Evolutionary conservation across 2,113 vertebrate species (phyloP).

Genomic region (Catagonus wagneri): DNA sequence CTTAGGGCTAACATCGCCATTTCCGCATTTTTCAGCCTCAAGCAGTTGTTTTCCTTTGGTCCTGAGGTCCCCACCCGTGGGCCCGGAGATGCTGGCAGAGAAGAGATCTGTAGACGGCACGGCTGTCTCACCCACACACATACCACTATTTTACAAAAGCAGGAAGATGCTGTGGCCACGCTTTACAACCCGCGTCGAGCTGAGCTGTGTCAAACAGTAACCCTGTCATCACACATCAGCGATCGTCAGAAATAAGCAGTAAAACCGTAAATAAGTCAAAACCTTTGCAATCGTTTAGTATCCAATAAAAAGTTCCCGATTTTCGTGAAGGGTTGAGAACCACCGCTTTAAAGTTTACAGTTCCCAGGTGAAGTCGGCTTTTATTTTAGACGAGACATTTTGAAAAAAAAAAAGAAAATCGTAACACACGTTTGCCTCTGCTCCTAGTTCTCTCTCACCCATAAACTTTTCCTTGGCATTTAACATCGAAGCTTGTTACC

Average conservation of each 20-base stretch:
- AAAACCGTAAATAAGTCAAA: conserved; percentile 9
- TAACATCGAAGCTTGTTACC: conserved; percentile 76
- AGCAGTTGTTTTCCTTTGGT: neutral
- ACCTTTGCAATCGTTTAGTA: neutral
- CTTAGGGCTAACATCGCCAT: neutral
- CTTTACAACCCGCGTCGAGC: neutral
- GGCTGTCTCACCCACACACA: neutral
- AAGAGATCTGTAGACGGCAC: neutral
- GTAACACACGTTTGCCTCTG: conserved; percentile 1
- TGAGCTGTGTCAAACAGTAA: neutral
- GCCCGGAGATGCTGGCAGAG: neutral
- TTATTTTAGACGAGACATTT: neutral
- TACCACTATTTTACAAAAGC: neutral
- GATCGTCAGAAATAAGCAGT: conserved; percentile 14
- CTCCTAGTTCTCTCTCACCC: neutral
- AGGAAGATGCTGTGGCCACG: neutral
- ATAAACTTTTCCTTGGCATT: conserved; percentile 79
- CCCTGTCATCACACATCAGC: neutral
- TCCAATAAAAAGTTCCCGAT: conserved; percentile 1
- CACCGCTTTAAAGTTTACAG: neutral
- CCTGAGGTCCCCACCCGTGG: neutral
- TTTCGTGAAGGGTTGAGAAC: neutral
- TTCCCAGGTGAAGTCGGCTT: neutral
- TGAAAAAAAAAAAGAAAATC: conserved; percentile 43
- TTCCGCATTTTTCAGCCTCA: neutral